Conservation (phyloP, 2,113 vertebrate species). For the Manacus vitellinus region DNA sequence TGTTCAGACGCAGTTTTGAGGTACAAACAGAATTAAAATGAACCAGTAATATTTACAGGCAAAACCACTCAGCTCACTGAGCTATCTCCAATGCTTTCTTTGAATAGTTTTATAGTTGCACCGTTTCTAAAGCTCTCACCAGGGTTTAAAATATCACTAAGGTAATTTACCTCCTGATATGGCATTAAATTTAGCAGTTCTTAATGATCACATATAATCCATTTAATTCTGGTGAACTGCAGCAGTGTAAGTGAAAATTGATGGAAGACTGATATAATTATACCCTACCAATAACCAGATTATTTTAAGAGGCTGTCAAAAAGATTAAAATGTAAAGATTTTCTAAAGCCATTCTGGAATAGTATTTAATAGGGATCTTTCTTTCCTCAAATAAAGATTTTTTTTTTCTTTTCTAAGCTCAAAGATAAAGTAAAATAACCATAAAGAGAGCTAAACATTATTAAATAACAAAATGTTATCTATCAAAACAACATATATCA, state of each 20-base stretch:
- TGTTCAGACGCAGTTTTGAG: neutral
- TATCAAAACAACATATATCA: neutral
- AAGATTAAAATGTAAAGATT: slow-evolving; percentile 47
- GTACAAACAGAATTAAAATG: neutral
- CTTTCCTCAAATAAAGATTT: neutral
- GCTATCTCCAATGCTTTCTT: neutral
- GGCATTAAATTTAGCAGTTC: slow-evolving; percentile 33
- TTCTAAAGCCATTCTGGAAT: neutral
- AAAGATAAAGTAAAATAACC: neutral
- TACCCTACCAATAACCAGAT: slow-evolving; percentile 30
- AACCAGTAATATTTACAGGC: neutral
- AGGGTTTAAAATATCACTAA: neutral
- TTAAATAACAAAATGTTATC: neutral
- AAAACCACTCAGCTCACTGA: neutral
- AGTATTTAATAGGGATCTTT: neutral
- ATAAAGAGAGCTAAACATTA: neutral
- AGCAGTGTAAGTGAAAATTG: slow-evolving; percentile 32
- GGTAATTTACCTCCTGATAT: slow-evolving; percentile 15
- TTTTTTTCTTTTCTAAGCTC: neutral
- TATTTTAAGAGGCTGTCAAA: slow-evolving; percentile 46
- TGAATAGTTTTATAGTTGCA: neutral
- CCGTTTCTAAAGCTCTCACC: neutral
- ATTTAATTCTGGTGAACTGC: slow-evolving; percentile 47
- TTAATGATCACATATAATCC: slow-evolving; percentile 45
- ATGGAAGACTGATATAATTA: slow-evolving; percentile 52